Conservation (phyloP, 2,797 vertebrate species). For the Intellagama lesueurii region DNA sequence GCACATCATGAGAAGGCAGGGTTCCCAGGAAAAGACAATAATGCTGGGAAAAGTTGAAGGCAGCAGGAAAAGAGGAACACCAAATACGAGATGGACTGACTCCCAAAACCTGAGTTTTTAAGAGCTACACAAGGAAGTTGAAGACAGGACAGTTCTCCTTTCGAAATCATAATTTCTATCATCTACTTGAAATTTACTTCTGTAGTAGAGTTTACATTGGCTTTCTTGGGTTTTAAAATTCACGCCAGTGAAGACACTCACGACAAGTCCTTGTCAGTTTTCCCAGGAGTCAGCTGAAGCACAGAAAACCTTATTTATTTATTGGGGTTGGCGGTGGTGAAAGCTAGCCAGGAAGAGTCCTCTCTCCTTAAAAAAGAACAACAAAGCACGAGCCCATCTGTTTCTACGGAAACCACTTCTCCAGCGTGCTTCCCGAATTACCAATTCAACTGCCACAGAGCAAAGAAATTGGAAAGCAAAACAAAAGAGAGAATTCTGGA, state of each 20-base stretch:
- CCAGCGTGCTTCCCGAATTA: slow-evolving; percentile 57
- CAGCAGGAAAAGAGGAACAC: too few species aligned
- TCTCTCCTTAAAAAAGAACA: background rate
- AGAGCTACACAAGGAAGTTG: too few species aligned
- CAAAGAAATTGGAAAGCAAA: slow-evolving; percentile 54
- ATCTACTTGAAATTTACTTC: background rate
- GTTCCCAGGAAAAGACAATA: too few species aligned
- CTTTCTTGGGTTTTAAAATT: background rate
- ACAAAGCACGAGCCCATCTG: slow-evolving; percentile 53
- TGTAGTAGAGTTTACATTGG: background rate
- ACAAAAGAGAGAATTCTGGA: too few species aligned
- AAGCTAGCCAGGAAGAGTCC: slow-evolving; percentile 57
- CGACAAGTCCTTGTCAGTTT: background rate
- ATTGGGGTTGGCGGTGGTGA: slow-evolving; percentile 26
- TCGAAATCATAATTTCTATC: slow-evolving; percentile 8
- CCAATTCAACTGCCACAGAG: slow-evolving; percentile 74
- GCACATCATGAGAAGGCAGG: too few species aligned
- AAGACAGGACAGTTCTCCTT: background rate
- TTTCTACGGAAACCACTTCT: slow-evolving; percentile 80
- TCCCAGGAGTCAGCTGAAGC: slow-evolving; percentile 23
- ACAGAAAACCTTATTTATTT: slow-evolving; percentile 54
- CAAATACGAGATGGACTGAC: too few species aligned
- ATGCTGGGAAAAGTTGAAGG: too few species aligned
- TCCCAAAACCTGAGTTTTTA: too few species aligned
- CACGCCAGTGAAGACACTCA: accelerated